Evolutionary conservation across 2,888 invertebrate species (phyloP).

Genomic region (Ophonus ardosiacus): DNA sequence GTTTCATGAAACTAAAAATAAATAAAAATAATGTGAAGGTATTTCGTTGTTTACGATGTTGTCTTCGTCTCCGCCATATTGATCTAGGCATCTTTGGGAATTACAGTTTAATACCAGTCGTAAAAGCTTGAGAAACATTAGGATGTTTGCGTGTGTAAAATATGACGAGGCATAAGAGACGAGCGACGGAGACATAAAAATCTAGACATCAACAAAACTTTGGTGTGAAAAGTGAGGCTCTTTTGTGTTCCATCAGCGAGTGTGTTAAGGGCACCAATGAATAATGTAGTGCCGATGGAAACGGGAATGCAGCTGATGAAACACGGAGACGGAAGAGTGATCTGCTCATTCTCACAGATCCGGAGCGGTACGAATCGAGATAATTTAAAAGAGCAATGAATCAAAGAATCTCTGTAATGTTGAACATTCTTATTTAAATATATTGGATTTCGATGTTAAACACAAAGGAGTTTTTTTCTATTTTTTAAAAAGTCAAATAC

Average conservation of each 20-base stretch:
- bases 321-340: not conserved
- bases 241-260: constrained; percentile 53
- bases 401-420: too few species aligned
- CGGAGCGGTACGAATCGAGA: not conserved
- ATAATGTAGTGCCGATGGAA: constrained; percentile 40
- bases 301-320: constrained; percentile 21
- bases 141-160: constrained; percentile 45
- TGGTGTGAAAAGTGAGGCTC: constrained; percentile 54
- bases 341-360: not conserved
- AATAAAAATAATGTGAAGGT: not conserved
- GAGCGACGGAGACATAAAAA: constrained; percentile 44
- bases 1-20: too few species aligned
- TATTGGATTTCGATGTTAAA: too few species aligned
- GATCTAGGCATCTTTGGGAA: constrained; percentile 41
- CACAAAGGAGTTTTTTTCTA: too few species aligned
- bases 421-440: too few species aligned
- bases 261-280: constrained; percentile 28
- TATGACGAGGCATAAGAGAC: constrained; percentile 27
- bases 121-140: constrained; percentile 44
- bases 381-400: not conserved
- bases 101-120: constrained; percentile 48
- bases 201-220: constrained; percentile 56
- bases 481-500: too few species aligned
- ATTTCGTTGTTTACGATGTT: constrained; percentile 14
- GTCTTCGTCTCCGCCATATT: constrained; percentile 18